These are phyloP conservation scores for Agrilus planipennis DNA, from an alignment of 1,140 invertebrate genomes.

Conservation along the genomic window DNA sequence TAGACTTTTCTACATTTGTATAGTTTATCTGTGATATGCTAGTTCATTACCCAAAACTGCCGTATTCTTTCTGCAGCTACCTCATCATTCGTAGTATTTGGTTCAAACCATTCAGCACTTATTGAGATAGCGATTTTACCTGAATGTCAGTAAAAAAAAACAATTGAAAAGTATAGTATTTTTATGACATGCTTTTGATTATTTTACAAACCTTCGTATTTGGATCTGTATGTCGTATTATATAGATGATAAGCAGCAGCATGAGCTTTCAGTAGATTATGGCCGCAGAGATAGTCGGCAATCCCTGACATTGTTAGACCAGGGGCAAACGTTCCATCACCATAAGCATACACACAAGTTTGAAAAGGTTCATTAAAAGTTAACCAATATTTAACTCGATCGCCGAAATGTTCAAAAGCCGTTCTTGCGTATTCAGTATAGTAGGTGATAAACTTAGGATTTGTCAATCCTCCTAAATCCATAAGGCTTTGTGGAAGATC, in stretches of 20 bases:
- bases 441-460: conserved; percentile 21
- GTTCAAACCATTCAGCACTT: too few relatives aligned
- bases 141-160: too few relatives aligned
- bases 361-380: conserved; percentile 30
- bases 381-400: conserved; percentile 35
- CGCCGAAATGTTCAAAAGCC: conserved; percentile 12
- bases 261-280: conserved; percentile 40
- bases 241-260: conserved; percentile 40
- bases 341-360: conserved; percentile 16
- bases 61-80: too few relatives aligned
- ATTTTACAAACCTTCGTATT: conserved; percentile 35
- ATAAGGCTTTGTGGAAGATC: conserved; percentile 22
- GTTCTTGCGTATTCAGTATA: conserved; percentile 25
- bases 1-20: too few relatives aligned
- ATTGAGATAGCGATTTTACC: too few relatives aligned
- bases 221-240: conserved; percentile 31
- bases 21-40: too few relatives aligned
- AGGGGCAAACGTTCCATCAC: conserved; percentile 9
- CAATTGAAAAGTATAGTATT: too few relatives aligned
- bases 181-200: too few relatives aligned
- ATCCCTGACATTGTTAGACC: conserved; percentile 36
- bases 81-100: too few relatives aligned
- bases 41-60: too few relatives aligned
- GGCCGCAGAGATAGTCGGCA: conserved; percentile 40
- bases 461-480: conserved; percentile 27